Percentiles rank a stretch among this genome's conserved stretches.
phyloP scores from a whole-genome alignment of 2,797 vertebrate genomes.

The Mus spretus region DNA sequence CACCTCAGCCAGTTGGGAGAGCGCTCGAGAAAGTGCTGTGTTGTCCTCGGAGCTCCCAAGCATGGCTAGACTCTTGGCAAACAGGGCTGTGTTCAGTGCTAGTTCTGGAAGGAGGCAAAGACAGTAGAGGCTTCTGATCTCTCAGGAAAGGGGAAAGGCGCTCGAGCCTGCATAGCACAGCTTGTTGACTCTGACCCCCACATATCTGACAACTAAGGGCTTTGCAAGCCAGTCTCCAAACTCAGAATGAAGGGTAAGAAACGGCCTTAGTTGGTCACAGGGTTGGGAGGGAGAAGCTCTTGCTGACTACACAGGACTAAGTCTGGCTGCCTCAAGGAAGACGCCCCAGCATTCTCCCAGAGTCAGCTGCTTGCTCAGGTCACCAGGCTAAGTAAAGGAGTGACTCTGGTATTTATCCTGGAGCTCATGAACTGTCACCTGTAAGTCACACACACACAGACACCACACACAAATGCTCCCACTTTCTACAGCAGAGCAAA shows the following conservation, averaged over 20 bases:
- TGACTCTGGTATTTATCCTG: not conserved
- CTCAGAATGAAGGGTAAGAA: not conserved
- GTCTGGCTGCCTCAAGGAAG: not conserved
- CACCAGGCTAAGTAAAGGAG: slow-evolving; percentile 24
- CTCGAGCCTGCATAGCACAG: not conserved
- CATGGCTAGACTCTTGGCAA: slow-evolving; percentile 98
- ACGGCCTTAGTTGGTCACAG: not conserved
- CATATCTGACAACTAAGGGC: not conserved
- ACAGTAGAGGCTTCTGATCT: slow-evolving; percentile 53
- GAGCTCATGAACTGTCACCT: not conserved
- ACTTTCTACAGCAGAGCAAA: not conserved
- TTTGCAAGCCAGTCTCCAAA: not conserved
- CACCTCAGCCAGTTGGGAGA: slow-evolving; percentile 98
- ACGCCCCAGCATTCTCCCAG: not conserved
- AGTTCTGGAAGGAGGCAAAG: slow-evolving; percentile 86
- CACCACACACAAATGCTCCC: not conserved
- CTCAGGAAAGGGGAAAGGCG: slow-evolving; percentile 43
- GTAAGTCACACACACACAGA: not conserved
- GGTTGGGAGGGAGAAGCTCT: not conserved
- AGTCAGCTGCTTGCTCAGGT: not conserved
- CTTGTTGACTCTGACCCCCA: not conserved
- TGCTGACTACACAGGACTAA: not conserved
- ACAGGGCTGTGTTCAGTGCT: slow-evolving; percentile 95
- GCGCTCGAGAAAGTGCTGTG: slow-evolving; percentile 96
- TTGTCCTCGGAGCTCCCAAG: slow-evolving; percentile 99